Base-by-base conservation (phyloP, 2,113 vertebrate genomes). In the Chaenogobius annularis region DNA sequence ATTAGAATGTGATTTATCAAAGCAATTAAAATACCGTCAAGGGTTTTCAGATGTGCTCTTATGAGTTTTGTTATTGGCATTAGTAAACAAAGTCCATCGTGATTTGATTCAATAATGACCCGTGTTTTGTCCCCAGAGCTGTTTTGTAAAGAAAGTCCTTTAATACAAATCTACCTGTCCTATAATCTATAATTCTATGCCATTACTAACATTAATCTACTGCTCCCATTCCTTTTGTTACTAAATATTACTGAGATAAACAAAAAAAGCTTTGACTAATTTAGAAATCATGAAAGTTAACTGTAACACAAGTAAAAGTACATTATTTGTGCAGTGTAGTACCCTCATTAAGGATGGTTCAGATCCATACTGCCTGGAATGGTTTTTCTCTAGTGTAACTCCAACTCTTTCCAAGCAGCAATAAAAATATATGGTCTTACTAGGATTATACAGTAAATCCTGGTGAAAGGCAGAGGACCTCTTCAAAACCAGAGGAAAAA, bases 11-110 rank as follows among this genome's bases (percentile, higher is more conserved):
- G 59, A 80, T 84, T 82, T 81, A 83, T 73, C 59, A 59, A 63
- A 70, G 70, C 70, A 80, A 74, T 83, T 84, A 87, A 83, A 87
- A 84, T 66, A 43, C 72, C 74, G 75, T 85, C 81, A 79, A 58
- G 73, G 68, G 73, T 67, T 87, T 81, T 54, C 66, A 64, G 66
- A 59, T 67, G 64, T 82, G 58, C 72, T 70, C 69, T 73, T 81
- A 75, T 71, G 55, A 69, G 66, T 70, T 72, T 44, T 48, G 7
- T 74, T 77, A 76, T 64, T 75, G 75, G 69, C 68, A 78, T 55
- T 63, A 26, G 62, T 50, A 79, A 79, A 76, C 46, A 50, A 72
- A 64, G n/a, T 66, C 43, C n/a, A 22, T 47, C 20, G 64, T 47
- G 43, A 44, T 26, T 46, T 66, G 12, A 66, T 66, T 66, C 20